Evolutionary conservation across 1,140 invertebrate genomes (phyloP).

Genomic region (Dendroctonus ponderosae): DNA sequence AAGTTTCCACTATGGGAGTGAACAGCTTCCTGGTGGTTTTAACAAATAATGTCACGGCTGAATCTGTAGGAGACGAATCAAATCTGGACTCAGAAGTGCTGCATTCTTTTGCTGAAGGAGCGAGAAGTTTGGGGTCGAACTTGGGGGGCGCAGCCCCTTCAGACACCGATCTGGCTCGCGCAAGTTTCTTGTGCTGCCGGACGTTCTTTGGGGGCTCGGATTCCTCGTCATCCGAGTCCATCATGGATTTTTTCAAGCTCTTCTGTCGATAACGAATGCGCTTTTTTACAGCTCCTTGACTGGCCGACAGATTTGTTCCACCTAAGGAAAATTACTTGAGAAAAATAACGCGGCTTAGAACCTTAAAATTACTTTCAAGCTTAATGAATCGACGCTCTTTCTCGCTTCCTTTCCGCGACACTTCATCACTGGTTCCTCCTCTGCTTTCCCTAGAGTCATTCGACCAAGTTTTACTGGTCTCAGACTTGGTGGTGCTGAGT

Average conservation of each 20-base stretch:
- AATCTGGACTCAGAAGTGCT: not conserved
- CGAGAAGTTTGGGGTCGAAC: conserved; percentile 5
- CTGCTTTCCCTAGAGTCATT: conserved; percentile 2
- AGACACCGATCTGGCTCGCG: conserved; percentile 31
- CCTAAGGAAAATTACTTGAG: not conserved
- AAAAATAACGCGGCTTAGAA: not conserved
- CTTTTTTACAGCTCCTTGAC: conserved; percentile 47
- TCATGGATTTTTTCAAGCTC: conserved; percentile 31
- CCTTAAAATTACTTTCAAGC: conserved; percentile 14
- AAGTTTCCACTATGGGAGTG: conserved; percentile 59
- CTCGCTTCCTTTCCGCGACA: conserved; percentile 19
- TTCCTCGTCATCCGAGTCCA: conserved; percentile 45
- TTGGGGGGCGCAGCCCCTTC: conserved; percentile 12
- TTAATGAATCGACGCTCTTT: conserved; percentile 31
- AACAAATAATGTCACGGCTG: conserved; percentile 61
- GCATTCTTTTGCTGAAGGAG: conserved; percentile 2
- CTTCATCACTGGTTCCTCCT: conserved; percentile 12
- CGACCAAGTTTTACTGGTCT: conserved; percentile 29
- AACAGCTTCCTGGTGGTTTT: conserved; percentile 77
- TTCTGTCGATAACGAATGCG: conserved; percentile 43
- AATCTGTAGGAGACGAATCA: conserved; percentile 34
- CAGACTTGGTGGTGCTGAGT: conserved; percentile 12
- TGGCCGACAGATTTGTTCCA: conserved; percentile 12
- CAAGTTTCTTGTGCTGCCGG: conserved; percentile 35
- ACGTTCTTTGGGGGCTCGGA: conserved; percentile 26